These are phyloP conservation scores for Neoaliturus tenellus DNA, from an alignment of 2,888 invertebrate species.

Conservation along the genomic window DNA sequence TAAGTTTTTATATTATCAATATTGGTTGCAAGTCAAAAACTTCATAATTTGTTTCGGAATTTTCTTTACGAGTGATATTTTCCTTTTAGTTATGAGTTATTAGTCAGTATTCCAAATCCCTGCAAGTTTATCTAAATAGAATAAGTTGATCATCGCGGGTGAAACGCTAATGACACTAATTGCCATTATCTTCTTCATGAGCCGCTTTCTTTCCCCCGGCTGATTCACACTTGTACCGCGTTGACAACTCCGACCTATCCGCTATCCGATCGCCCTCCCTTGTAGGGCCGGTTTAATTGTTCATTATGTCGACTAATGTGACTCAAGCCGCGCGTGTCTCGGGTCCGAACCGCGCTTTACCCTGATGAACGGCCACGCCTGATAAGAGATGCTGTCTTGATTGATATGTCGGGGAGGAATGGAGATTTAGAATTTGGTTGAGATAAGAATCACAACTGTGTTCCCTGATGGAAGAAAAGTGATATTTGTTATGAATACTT, in stretches of 20 bases:
- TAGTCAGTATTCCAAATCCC: no score
- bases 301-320: constrained; percentile 25
- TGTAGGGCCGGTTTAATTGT: constrained; percentile 33
- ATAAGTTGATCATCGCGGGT: background rate
- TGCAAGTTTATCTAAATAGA: background rate
- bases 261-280: background rate
- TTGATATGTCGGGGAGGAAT: no score
- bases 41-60: no score
- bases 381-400: no score
- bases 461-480: no score
- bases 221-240: constrained; percentile 2
- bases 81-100: no score
- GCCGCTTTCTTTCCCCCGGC: background rate
- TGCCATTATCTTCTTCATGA: background rate
- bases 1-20: no score
- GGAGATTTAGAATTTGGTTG: no score
- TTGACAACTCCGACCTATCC: background rate
- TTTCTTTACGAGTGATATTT: no score
- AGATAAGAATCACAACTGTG: no score
- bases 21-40: no score
- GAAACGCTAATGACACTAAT: background rate
- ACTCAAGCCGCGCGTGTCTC: background rate
- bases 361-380: background rate
- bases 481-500: no score
- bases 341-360: background rate